Base-by-base conservation (phyloP, 2,888 invertebrate genomes). In the Plebejus melissa region DNA sequence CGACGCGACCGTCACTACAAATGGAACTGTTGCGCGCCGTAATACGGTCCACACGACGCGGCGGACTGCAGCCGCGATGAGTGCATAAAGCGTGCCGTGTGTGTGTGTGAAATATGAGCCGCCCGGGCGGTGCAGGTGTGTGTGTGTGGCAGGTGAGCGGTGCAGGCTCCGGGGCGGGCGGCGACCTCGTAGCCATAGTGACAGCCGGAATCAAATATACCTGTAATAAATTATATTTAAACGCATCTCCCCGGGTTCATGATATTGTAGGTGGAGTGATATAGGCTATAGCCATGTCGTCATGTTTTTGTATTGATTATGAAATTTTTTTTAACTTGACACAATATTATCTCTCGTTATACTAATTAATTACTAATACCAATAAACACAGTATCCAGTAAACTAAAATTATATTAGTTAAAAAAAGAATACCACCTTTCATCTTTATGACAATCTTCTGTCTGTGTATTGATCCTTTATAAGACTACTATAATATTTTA, bases 111-210 rank as follows among this genome's bases (percentile, higher is more conserved):
- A 76, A 57, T 60, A 65, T 81, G 82, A 84, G 85, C 82, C 81
- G 81, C 80, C 81, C 81, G 82, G 81, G 81, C 81, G 78, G 80
- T 82, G 81, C 82, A 84, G 84, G 84, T 83, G 83, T 82, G 83
- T 85, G 89, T 83, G 86, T 82, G 85, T 78, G 83, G 82, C 87
- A 89, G 90, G 88, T 90, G 87, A 89, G 83, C 83, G 84, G 85
- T 81, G 82, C 84, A 83, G 85, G 83, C 82, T 83, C 81, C 83
- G 83, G 80, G 86, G 85, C 83, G 83, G 80, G 86, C 84, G 84
- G 83, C 74, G 85, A 86, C 87, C 84, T 80, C 86, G 90, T 91
- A 83, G 84, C 84, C 87, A 90, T 90, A 84, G 85, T 83, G 85
- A 90, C 90, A 85, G 83, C 85, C 85, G 82, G 85, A 83, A 84